phyloP scores from a whole-genome alignment of 2,113 vertebrate species.

The Podarcis cretensis region DNA sequence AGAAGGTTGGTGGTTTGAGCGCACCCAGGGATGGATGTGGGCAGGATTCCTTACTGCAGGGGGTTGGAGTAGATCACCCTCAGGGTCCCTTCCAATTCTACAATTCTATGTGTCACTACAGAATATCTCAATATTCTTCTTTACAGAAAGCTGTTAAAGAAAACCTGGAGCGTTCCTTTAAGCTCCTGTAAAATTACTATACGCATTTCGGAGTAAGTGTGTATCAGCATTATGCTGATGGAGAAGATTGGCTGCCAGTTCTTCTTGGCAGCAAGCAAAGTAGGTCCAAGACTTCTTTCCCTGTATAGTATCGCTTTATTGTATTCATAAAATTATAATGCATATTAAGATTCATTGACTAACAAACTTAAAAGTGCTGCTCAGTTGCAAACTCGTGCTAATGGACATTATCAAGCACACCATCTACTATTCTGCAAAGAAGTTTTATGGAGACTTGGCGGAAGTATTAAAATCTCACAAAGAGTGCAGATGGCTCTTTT shows the following conservation, averaged over 20 bases:
- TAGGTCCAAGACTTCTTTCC: neutral
- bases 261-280: conserved; percentile 20
- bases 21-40: no score
- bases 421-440: neutral
- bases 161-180: conserved; percentile 25
- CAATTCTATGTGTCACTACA: neutral
- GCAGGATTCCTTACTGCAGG: no score
- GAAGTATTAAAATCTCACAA: conserved; percentile 52
- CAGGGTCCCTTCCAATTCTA: no score
- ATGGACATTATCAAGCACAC: conserved; percentile 29
- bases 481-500: conserved; percentile 45
- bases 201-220: conserved; percentile 41
- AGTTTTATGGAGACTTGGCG: conserved; percentile 39
- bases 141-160: conserved; percentile 18
- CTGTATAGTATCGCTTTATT: conserved; percentile 18
- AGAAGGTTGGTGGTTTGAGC: no score
- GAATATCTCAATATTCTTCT: neutral
- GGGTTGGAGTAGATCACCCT: no score
- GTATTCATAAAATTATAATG: conserved; percentile 36
- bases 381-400: conserved; percentile 34
- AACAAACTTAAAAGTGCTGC: conserved; percentile 17
- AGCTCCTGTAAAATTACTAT: neutral
- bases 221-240: neutral
- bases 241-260: neutral
- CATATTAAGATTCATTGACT: conserved; percentile 30